Percentiles rank a stretch among this genome's conserved stretches.
These are phyloP conservation scores for Esox niger DNA, from an alignment of 2,113 vertebrate species.

Conservation along the genomic window DNA sequence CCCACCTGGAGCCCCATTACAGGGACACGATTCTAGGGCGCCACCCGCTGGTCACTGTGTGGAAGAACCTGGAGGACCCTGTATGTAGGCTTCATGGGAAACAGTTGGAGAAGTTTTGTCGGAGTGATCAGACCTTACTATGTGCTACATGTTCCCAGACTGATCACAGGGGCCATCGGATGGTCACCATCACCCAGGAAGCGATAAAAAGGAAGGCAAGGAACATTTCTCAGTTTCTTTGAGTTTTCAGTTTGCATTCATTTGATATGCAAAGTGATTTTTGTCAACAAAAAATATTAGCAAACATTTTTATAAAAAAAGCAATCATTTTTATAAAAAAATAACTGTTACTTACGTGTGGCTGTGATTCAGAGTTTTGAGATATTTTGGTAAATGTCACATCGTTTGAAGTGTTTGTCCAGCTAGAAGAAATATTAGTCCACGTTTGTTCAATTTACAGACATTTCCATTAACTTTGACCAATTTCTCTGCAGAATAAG, in stretches of 20 bases:
- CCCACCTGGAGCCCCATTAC: conserved; percentile 66
- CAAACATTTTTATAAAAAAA: too few species aligned
- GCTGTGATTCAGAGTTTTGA: neutral
- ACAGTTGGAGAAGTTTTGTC: conserved; percentile 58
- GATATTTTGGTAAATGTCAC: neutral
- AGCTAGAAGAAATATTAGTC: neutral
- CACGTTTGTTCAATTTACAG: neutral
- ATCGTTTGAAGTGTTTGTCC: too few species aligned
- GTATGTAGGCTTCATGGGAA: conserved; percentile 63
- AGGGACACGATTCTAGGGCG: conserved; percentile 68
- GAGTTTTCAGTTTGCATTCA: too few species aligned
- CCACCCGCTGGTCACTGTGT: conserved; percentile 82
- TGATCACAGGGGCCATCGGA: conserved; percentile 74
- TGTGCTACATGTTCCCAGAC: conserved; percentile 59
- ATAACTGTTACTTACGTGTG: too few species aligned
- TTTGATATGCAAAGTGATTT: too few species aligned
- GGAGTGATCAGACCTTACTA: conserved; percentile 64
- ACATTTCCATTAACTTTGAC: neutral
- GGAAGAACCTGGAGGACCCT: conserved; percentile 63
- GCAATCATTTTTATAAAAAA: too few species aligned
- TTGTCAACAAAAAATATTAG: too few species aligned
- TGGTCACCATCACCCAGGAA: conserved; percentile 78
- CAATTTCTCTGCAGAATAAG: conserved; percentile 45
- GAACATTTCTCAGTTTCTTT: neutral
- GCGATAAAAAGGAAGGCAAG: conserved; percentile 57